Conservation (phyloP, 2,113 vertebrate species). For the Rynchops niger region DNA sequence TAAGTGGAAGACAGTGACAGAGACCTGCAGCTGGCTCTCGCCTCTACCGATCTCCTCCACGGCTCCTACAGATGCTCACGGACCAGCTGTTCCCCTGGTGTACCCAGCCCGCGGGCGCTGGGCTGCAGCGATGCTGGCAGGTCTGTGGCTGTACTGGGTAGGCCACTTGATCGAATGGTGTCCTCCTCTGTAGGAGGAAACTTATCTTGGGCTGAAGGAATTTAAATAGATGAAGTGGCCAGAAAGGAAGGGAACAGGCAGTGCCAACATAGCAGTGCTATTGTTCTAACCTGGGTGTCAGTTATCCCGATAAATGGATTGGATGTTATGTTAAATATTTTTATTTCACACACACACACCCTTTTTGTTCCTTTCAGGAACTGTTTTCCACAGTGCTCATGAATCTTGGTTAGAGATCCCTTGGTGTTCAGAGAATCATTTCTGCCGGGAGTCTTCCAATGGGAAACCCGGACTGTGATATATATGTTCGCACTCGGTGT, state of each 20-base stretch:
- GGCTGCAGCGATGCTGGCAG: not conserved
- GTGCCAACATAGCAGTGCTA: not conserved
- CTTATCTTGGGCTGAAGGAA: not conserved
- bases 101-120: not conserved
- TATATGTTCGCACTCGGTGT: not conserved
- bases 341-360: no score
- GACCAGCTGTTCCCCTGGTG: not conserved
- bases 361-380: not conserved
- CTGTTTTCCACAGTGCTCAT: not conserved
- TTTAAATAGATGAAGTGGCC: not conserved
- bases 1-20: not conserved
- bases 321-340: not conserved
- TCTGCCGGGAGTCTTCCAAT: not conserved
- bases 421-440: not conserved
- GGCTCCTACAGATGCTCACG: fast-evolving
- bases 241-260: not conserved
- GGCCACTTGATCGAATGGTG: not conserved
- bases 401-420: not conserved
- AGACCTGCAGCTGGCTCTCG: not conserved
- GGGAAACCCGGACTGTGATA: not conserved
- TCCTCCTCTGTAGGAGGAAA: not conserved
- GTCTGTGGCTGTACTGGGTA: not conserved
- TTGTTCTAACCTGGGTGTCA: not conserved
- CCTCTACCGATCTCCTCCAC: not conserved
- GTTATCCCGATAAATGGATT: not conserved